Evolutionary conservation across 2,797 vertebrate species (phyloP).

Genomic region (Pristis pectinata): DNA sequence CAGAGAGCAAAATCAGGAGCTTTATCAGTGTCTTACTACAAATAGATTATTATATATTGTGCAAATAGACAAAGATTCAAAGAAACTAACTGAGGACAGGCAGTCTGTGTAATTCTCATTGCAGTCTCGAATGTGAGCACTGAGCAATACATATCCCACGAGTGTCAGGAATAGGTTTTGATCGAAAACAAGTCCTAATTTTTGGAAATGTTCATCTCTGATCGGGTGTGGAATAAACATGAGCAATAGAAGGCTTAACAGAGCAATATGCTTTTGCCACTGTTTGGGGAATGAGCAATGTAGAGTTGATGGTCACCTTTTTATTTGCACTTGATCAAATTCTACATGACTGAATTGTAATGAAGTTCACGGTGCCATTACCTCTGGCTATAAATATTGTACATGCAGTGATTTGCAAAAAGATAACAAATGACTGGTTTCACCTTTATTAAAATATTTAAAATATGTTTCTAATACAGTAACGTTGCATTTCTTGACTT

Average conservation of each 20-base stretch:
- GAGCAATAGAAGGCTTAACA: background rate
- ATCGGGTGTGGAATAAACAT: background rate
- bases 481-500: background rate
- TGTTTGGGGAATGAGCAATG: background rate
- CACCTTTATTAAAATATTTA: conserved; percentile 37
- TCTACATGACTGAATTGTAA: background rate
- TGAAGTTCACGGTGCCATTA: background rate
- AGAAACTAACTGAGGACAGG: background rate
- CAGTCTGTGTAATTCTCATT: conserved; percentile 8
- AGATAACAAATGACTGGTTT: conserved; percentile 22
- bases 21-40: conserved; percentile 35
- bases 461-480: conserved; percentile 33
- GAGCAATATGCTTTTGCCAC: background rate
- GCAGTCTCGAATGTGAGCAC: background rate
- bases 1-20: background rate
- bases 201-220: background rate
- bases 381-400: conserved; percentile 12
- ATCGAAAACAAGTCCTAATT: background rate
- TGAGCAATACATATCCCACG: background rate
- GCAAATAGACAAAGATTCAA: conserved; percentile 16
- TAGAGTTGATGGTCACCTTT: background rate
- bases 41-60: conserved; percentile 36
- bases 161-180: background rate
- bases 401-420: conserved; percentile 21
- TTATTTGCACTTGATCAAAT: conserved; percentile 23